Percentiles rank a stretch among this genome's conserved stretches.
Conservation (phyloP, 2,797 vertebrate genomes). For the Sebastes trivittatus region DNA sequence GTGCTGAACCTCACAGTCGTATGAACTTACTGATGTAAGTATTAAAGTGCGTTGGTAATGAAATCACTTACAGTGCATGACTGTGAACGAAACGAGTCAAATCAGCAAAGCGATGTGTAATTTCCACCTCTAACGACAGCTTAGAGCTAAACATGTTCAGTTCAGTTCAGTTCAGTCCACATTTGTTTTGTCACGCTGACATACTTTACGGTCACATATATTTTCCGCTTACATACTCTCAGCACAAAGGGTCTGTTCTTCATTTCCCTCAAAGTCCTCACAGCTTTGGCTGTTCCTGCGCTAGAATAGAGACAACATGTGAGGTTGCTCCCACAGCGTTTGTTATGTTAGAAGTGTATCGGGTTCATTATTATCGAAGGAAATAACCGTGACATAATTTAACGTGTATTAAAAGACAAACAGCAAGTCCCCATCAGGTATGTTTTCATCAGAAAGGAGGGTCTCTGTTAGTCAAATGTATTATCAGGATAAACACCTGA, state of each 20-base stretch:
- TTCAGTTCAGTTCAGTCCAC: neutral
- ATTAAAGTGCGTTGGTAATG: neutral
- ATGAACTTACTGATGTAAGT: neutral
- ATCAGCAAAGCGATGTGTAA: neutral
- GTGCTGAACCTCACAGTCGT: neutral
- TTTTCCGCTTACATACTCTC: neutral
- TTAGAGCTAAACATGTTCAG: neutral
- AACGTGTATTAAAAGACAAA: neutral
- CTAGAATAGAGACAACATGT: neutral
- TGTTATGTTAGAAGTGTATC: neutral
- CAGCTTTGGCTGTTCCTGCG: neutral
- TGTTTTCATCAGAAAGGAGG: neutral
- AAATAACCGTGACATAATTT: neutral
- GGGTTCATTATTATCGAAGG: neutral
- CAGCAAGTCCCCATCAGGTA: neutral
- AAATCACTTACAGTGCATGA: neutral
- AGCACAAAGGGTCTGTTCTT: neutral
- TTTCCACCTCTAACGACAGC: neutral
- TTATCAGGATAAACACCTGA: neutral
- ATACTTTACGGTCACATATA: neutral
- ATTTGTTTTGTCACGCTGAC: neutral
- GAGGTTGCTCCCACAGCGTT: neutral
- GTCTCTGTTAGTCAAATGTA: neutral
- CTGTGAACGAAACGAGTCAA: neutral
- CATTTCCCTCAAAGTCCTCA: neutral